Evolutionary conservation across 2,113 vertebrate species (phyloP).

Genomic region (Hassar affinis): DNA sequence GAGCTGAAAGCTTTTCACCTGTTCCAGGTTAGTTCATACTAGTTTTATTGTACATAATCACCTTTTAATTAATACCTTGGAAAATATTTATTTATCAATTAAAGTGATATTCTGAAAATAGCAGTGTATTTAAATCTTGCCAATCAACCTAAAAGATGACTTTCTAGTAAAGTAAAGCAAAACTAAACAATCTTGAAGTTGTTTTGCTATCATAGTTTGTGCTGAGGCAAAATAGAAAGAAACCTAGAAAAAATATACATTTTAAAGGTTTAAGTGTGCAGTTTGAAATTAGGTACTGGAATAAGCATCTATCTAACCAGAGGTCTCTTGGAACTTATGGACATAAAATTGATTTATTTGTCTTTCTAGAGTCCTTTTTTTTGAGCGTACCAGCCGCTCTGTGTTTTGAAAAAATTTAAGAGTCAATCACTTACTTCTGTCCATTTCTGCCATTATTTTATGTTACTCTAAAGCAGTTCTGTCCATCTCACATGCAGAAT

Average conservation of each 20-base stretch:
- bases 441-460: conserved; percentile 6
- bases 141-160: conserved; percentile 26
- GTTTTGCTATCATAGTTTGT: conserved; percentile 12
- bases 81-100: conserved; percentile 19
- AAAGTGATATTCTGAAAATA: conserved; percentile 1
- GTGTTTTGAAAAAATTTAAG: neutral
- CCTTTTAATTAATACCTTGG: neutral
- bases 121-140: neutral
- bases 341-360: conserved; percentile 21
- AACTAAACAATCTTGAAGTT: neutral
- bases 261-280: conserved; percentile 1
- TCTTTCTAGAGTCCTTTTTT: neutral
- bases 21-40: neutral
- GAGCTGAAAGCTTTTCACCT: neutral
- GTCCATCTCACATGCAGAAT: neutral
- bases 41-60: neutral
- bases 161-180: conserved; percentile 25
- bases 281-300: conserved; percentile 7
- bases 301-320: neutral
- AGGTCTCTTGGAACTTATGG: neutral
- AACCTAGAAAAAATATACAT: conserved; percentile 10
- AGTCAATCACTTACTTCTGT: conserved; percentile 2
- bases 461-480: conserved; percentile 15
- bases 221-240: conserved; percentile 5
- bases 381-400: conserved; percentile 46